Evolutionary conservation across 2,888 invertebrate genomes (phyloP).

Genomic region (Julus scandinavius): DNA sequence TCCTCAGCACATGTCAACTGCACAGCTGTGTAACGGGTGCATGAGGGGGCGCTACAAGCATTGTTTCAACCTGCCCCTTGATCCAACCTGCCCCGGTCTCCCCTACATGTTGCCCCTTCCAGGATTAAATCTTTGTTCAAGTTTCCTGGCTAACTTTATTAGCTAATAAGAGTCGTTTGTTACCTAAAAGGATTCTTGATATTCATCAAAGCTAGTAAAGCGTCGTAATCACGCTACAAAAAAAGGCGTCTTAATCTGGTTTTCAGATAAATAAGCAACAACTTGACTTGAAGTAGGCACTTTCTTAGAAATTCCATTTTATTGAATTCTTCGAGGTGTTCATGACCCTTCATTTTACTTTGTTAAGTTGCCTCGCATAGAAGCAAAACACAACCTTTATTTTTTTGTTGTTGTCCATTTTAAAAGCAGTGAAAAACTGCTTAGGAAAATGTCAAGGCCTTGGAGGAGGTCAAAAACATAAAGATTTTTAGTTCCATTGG

Average conservation of each 20-base stretch:
- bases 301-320: slow-evolving; percentile 4
- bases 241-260: neutral
- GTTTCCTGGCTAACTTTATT: neutral
- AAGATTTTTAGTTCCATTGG: neutral
- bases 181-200: neutral
- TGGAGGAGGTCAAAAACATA: slow-evolving; percentile 37
- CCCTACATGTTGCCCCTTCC: no score
- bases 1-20: no score
- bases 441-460: slow-evolving; percentile 38
- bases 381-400: slow-evolving; percentile 21
- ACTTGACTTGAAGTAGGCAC: neutral
- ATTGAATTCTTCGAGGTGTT: slow-evolving; percentile 38
- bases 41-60: no score
- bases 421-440: slow-evolving; percentile 19
- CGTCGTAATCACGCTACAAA: slow-evolving; percentile 3
- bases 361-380: neutral
- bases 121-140: no score
- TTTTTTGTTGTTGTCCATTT: neutral
- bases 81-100: no score
- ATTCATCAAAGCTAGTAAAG: neutral
- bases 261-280: slow-evolving; percentile 10
- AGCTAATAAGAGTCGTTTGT: neutral
- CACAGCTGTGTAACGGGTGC: no score
- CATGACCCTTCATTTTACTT: slow-evolving; percentile 42
- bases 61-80: no score